Base-by-base conservation (phyloP, 2,888 invertebrate species). In the Nasonovia ribisnigri region DNA sequence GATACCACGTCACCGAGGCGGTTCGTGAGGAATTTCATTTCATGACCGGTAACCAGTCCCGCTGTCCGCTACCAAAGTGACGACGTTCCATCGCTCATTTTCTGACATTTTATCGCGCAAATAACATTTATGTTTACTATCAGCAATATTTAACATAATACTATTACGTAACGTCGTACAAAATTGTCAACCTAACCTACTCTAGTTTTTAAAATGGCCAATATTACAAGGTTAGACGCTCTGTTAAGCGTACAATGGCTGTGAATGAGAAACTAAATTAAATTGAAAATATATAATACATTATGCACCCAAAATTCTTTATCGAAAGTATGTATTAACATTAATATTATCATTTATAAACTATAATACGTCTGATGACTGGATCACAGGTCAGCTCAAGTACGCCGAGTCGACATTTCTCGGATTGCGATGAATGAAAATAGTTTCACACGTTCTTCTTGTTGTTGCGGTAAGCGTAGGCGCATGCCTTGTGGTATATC, bases 11-110 rank as follows among this genome's bases (percentile, higher is more conserved):
- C 90, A 29, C 29, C 54, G 16, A 11, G 6, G 48, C 46, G 46
- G n/a, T 36, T 29, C 10, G 67, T n/a, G 57, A 91, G 91, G 91
- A 86, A 91, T 84, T 91, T 42, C 84, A 91, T 84, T 91, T 42
- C 84, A 67, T 84, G 84, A 51, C 91, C 84, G 84, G 90, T 51
- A 84, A 51, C 51, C 20, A 16, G 51, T 20, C 29, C 54, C 88
- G 42, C 51, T 51, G 51, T 20, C 20, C 20, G 4, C 16, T 26
- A 60, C 46, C 5, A 29, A 42, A 42, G 29, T 42, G 36, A 29
- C 51, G 77, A 51, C 48, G 90, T 91, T 84, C 84, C 77, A 77
- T 77, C 36, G 36, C 8, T 77, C 36, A 77, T 36, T 77, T 36
- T 36, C 3, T 36, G 20, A 77, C 36, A 42, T 77, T 36, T 77